phyloP scores from a whole-genome alignment of 2,797 vertebrate genomes.

The Chanos chanos region DNA sequence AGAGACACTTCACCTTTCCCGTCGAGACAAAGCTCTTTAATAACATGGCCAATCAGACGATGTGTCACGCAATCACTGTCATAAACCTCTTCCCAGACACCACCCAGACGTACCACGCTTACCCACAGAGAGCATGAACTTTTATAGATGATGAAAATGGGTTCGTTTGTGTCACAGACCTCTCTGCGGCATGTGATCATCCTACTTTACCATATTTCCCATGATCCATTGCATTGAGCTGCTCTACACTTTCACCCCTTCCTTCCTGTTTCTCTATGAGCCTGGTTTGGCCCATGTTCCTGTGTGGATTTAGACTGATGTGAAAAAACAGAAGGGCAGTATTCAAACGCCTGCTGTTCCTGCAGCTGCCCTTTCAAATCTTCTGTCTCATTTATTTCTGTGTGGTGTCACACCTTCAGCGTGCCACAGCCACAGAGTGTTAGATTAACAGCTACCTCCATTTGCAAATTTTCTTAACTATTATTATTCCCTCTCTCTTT shows the following conservation, averaged over 20 bases:
- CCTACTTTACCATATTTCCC: too few species aligned
- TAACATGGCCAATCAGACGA: constrained; percentile 45
- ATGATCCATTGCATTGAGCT: too few species aligned
- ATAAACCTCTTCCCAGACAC: constrained; percentile 39
- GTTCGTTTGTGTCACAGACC: not conserved
- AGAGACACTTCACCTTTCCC: constrained; percentile 38
- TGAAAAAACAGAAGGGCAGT: too few species aligned
- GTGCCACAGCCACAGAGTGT: not conserved
- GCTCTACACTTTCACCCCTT: too few species aligned
- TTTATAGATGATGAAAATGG: constrained; percentile 31
- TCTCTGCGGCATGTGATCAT: too few species aligned
- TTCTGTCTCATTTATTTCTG: constrained; percentile 19
- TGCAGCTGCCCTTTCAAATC: not conserved
- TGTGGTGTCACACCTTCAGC: constrained; percentile 5
- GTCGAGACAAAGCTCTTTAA: constrained; percentile 35
- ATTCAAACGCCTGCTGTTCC: too few species aligned
- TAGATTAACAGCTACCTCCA: constrained; percentile 6
- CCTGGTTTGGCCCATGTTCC: too few species aligned
- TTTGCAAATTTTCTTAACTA: constrained; percentile 6
- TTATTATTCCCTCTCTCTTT: too few species aligned
- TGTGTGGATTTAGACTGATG: too few species aligned
- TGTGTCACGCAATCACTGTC: constrained; percentile 43
- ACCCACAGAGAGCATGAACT: constrained; percentile 17
- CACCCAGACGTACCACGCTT: constrained; percentile 6
- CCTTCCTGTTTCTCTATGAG: too few species aligned